phyloP scores from a whole-genome alignment of 2,888 invertebrate species.

The Campaea margaritaria region DNA sequence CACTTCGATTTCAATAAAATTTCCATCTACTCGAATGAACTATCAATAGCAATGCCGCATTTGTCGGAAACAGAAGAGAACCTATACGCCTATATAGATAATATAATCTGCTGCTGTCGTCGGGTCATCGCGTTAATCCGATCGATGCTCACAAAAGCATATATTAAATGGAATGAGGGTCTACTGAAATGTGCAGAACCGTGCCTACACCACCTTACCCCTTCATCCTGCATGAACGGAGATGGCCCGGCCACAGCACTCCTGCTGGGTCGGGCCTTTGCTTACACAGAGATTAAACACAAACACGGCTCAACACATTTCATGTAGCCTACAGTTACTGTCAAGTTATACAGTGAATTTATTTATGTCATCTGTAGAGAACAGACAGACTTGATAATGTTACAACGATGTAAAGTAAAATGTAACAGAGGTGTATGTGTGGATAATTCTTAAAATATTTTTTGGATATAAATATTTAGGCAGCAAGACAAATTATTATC shows the following conservation, averaged over 20 bases:
- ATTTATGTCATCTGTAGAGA: not conserved
- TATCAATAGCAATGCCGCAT: conserved; percentile 14
- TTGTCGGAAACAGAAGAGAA: conserved; percentile 13
- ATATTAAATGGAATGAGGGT: conserved; percentile 57
- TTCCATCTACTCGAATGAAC: conserved; percentile 25
- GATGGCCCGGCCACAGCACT: conserved; percentile 7
- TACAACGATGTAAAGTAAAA: not conserved
- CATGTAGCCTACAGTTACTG: conserved; percentile 2
- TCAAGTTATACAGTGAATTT: not conserved
- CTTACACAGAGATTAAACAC: conserved; percentile 21
- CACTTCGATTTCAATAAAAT: conserved; percentile 9
- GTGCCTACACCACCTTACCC: conserved; percentile 18
- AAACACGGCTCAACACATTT: conserved; percentile 15
- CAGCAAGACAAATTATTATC: conserved; percentile 3
- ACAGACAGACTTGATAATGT: not conserved
- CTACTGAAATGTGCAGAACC: conserved; percentile 52
- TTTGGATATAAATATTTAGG: not conserved
- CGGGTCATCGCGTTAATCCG: conserved; percentile 36
- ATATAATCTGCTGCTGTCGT: conserved; percentile 32
- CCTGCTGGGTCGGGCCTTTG: conserved; percentile 6
- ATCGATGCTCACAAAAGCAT: conserved; percentile 50
- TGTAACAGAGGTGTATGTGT: too few species aligned
- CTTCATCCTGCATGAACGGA: conserved; percentile 9
- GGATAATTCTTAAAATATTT: too few species aligned
- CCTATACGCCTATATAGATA: conserved; percentile 27